Evolutionary conservation across 2,888 invertebrate genomes (phyloP).

Genomic region (Leucophenga montana): DNA sequence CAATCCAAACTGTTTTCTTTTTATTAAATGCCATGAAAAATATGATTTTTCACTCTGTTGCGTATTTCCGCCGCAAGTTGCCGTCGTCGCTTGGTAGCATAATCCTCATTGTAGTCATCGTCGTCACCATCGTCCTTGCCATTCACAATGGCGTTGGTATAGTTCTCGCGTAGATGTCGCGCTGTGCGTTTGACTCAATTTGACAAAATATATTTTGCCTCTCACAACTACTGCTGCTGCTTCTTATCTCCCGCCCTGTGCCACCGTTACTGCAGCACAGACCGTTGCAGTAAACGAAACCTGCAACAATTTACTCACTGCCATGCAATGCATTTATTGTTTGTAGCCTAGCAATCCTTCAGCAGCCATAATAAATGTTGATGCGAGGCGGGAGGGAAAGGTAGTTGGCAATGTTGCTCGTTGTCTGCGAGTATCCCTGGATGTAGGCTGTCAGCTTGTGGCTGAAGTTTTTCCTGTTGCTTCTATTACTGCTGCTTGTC

Average conservation of each 20-base stretch:
- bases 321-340: conserved; percentile 11
- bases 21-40: conserved; percentile 58
- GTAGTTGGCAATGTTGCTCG: conserved; percentile 15
- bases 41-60: conserved; percentile 58
- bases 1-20: conserved; percentile 29
- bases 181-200: conserved; percentile 31
- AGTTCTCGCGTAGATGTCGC: too few species aligned
- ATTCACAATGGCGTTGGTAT: not conserved
- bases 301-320: conserved; percentile 25
- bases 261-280: not conserved
- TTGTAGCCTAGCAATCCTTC: not conserved
- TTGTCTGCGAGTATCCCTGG: not conserved
- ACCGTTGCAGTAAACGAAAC: not conserved
- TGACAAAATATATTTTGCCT: conserved; percentile 32
- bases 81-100: conserved; percentile 11
- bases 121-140: not conserved
- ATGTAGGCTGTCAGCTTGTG: conserved; percentile 23
- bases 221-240: conserved; percentile 4
- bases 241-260: not conserved
- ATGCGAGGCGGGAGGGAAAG: not conserved
- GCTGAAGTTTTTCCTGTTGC: conserved; percentile 40
- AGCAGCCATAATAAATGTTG: not conserved
- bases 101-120: not conserved
- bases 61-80: conserved; percentile 41
- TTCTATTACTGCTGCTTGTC: conserved; percentile 24